Conservation (phyloP, 2,888 invertebrate species). For the Ennomos fuscantarius region DNA sequence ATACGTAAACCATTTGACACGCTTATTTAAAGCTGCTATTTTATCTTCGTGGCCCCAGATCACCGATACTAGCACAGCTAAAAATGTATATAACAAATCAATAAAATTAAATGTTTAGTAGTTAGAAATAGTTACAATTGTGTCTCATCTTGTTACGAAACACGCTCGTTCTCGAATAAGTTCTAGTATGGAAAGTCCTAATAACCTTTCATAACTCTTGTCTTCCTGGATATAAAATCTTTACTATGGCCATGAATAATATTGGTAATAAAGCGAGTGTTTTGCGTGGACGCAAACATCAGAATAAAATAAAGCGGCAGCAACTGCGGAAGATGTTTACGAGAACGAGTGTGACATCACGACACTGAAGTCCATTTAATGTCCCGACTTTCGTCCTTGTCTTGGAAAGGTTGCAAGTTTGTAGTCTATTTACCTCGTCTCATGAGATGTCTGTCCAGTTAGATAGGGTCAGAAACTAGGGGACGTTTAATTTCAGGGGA, state of each 20-base stretch:
- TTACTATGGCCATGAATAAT: constrained; percentile 50
- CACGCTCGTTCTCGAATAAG: constrained; percentile 8
- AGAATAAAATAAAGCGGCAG: constrained; percentile 48
- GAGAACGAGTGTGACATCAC: constrained; percentile 43
- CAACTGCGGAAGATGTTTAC: constrained; percentile 48
- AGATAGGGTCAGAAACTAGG: constrained; percentile 24
- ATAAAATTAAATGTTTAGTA: too few relatives aligned
- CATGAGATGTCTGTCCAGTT: constrained; percentile 51
- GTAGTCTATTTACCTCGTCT: constrained; percentile 39
- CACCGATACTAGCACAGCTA: neutral
- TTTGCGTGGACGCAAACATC: constrained; percentile 48
- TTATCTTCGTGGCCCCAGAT: neutral
- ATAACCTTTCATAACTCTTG: constrained; percentile 36
- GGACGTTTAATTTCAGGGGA: constrained; percentile 51
- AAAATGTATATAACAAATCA: neutral
- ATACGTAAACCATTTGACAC: constrained; percentile 13
- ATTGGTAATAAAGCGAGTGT: constrained; percentile 45
- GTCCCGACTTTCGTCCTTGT: constrained; percentile 43
- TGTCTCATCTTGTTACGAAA: constrained; percentile 5
- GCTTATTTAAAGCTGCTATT: constrained; percentile 8
- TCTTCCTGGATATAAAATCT: constrained; percentile 44
- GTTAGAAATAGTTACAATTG: too few relatives aligned
- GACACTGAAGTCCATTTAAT: constrained; percentile 45
- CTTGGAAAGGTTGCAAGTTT: constrained; percentile 49
- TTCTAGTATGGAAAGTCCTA: constrained; percentile 19